phyloP scores from a whole-genome alignment of 2,888 invertebrate genomes.

The Mesoligia furuncula region DNA sequence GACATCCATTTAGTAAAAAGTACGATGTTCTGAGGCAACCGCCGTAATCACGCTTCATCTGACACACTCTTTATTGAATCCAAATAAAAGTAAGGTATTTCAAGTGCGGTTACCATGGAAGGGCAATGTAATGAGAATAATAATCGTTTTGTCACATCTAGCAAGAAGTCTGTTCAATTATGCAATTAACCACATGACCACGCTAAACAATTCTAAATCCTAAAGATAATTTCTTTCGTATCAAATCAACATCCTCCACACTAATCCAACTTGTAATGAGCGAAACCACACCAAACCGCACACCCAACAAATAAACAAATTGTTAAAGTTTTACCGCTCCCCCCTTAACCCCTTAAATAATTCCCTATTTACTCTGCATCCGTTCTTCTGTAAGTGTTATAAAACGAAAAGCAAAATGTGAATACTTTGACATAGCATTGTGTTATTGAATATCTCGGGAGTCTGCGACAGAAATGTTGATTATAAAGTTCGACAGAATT shows the following conservation, averaged over 20 bases:
- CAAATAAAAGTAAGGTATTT: no score
- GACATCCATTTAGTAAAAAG: no score
- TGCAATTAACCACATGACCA: neutral
- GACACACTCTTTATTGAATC: no score
- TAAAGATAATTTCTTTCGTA: no score
- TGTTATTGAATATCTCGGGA: neutral
- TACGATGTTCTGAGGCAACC: neutral
- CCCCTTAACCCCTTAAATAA: slow-evolving; percentile 6
- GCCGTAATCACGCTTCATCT: neutral
- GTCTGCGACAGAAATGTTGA: neutral
- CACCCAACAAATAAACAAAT: slow-evolving; percentile 19
- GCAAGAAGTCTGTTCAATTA: neutral
- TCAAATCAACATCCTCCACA: neutral
- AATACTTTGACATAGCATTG: no score
- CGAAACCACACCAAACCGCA: slow-evolving; percentile 13
- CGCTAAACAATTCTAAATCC: neutral
- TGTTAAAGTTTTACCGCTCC: neutral
- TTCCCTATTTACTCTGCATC: slow-evolving; percentile 39
- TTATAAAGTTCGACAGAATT: neutral
- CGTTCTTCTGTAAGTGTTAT: slow-evolving; percentile 29
- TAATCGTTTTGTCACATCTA: neutral
- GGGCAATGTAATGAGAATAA: no score
- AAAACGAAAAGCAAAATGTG: no score
- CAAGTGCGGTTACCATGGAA: no score
- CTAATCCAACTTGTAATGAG: slow-evolving; percentile 23